Conservation (phyloP, 2,797 vertebrate species). For the Melanotaenia parkinsoni region DNA sequence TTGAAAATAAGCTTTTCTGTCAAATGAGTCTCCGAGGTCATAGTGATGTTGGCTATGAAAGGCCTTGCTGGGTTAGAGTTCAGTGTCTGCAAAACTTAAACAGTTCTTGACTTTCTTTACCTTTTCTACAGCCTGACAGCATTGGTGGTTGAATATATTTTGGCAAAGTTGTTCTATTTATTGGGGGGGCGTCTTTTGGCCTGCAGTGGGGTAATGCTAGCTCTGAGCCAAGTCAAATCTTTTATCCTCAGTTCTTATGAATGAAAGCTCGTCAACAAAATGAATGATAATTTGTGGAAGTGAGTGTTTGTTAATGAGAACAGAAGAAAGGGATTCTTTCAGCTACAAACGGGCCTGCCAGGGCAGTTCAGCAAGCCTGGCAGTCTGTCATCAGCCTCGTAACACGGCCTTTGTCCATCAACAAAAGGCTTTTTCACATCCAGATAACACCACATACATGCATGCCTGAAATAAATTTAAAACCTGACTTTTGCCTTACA, state of each 20-base stretch:
- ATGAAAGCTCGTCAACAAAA: conserved; percentile 16
- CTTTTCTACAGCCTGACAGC: neutral
- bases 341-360: conserved; percentile 43
- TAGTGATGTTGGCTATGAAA: conserved; percentile 12
- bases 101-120: neutral
- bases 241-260: conserved; percentile 16
- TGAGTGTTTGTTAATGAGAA: conserved; percentile 27
- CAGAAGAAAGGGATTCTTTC: conserved; percentile 61
- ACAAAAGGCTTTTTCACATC: conserved; percentile 52
- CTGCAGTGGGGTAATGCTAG: neutral
- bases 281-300: conserved; percentile 47
- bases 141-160: conserved; percentile 1
- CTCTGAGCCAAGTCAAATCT: neutral
- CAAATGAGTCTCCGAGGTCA: neutral
- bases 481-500: conserved; percentile 2
- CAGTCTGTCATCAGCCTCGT: conserved; percentile 46
- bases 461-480: neutral
- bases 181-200: neutral
- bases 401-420: conserved; percentile 53
- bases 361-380: conserved; percentile 54
- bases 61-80: neutral
- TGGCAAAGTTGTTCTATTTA: neutral
- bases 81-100: neutral
- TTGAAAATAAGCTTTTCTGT: no score
- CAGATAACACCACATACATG: neutral